Evolutionary conservation across 2,113 vertebrate genomes (phyloP).

Genomic region (Scomber japonicus): DNA sequence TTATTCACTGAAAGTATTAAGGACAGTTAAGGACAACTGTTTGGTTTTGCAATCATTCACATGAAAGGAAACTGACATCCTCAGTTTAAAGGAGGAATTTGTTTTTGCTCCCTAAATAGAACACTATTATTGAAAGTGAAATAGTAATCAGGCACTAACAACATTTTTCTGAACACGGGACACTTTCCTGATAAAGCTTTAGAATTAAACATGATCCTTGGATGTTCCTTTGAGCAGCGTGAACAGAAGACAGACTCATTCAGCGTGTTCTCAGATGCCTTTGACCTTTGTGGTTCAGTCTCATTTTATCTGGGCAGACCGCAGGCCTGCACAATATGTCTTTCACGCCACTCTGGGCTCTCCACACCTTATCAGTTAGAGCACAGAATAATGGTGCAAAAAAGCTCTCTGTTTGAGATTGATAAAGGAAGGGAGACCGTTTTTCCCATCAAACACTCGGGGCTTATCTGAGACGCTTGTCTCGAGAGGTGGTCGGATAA

Average conservation of each 20-base stretch:
- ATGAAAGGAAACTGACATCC: too few relatives aligned
- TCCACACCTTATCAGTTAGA: conserved; percentile 70
- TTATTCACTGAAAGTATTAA: too few relatives aligned
- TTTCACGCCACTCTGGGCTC: conserved; percentile 60
- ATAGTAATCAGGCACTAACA: neutral
- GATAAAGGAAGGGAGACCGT: conserved; percentile 73
- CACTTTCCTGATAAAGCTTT: neutral
- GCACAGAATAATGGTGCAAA: conserved; percentile 68
- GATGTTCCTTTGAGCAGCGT: neutral
- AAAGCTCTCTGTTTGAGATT: conserved; percentile 74
- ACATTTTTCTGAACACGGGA: neutral
- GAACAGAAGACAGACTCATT: conserved; percentile 15
- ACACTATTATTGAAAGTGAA: neutral
- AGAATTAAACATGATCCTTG: conserved; percentile 36
- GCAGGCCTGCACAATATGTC: conserved; percentile 55
- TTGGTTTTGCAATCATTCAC: too few relatives aligned
- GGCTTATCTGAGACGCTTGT: conserved; percentile 70
- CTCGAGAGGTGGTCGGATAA: conserved; percentile 58
- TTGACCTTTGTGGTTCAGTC: conserved; percentile 53
- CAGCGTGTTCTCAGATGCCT: conserved; percentile 21
- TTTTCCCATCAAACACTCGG: conserved; percentile 70
- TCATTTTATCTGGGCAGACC: conserved; percentile 51
- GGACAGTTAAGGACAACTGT: too few relatives aligned
- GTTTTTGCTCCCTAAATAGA: neutral
- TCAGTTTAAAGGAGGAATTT: too few relatives aligned